phyloP scores from a whole-genome alignment of 2,113 vertebrate species.

The Thunnus maccoyii region DNA sequence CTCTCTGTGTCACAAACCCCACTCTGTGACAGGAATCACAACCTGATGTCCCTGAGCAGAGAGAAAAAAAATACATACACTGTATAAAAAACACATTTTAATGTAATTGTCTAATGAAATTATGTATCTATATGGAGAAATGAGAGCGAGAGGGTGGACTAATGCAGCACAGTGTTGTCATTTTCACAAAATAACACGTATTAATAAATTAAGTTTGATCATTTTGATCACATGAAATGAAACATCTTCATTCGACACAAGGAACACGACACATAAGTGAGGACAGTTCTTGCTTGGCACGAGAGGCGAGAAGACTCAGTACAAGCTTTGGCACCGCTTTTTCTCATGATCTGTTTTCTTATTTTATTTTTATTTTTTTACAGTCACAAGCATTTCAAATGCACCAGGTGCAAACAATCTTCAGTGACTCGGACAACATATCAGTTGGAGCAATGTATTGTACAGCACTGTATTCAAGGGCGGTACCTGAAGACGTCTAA shows the following conservation, averaged over 20 bases:
- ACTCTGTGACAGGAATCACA: conserved; percentile 64
- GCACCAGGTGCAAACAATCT: conserved; percentile 34
- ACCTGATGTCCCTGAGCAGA: conserved; percentile 72
- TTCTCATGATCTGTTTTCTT: neutral
- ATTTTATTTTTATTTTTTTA: conserved; percentile 9
- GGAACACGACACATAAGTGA: conserved; percentile 43
- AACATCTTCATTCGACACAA: conserved; percentile 58
- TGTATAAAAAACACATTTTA: conserved; percentile 8
- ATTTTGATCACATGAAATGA: conserved; percentile 54
- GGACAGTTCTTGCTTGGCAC: conserved; percentile 69
- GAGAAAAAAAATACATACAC: conserved; percentile 26
- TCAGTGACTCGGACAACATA: conserved; percentile 19
- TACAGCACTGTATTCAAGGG: neutral
- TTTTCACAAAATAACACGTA: conserved; percentile 62
- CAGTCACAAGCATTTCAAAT: conserved; percentile 31
- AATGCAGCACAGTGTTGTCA: conserved; percentile 60
- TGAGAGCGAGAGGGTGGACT: conserved; percentile 4
- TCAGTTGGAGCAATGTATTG: neutral
- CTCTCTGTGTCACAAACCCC: conserved; percentile 70
- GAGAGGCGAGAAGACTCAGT: conserved; percentile 56
- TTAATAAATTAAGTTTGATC: conserved; percentile 78
- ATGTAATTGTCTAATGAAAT: neutral
- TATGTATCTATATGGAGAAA: conserved; percentile 31
- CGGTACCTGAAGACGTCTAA: conserved; percentile 16
- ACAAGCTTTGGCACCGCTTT: conserved; percentile 72